Percentiles rank a stretch among this genome's conserved stretches.
phyloP scores from a whole-genome alignment of 2,797 vertebrate genomes.

The Pipistrellus nathusii region DNA sequence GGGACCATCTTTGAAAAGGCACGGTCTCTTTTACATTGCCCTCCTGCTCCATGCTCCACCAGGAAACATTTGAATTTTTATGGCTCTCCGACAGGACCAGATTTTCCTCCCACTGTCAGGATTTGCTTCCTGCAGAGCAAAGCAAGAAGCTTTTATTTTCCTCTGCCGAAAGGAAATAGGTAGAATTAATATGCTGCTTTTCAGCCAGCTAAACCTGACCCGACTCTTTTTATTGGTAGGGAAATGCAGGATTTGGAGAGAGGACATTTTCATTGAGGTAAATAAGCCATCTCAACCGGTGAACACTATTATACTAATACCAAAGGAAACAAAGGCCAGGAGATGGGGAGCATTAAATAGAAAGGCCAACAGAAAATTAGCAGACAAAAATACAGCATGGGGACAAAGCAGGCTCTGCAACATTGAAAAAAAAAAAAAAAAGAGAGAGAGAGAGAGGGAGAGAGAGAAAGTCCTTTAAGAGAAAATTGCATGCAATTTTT shows the following conservation, averaged over 20 bases:
- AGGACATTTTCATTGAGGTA: slow-evolving; percentile 63
- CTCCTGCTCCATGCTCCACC: neutral
- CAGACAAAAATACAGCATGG: slow-evolving; percentile 71
- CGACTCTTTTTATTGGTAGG: slow-evolving; percentile 65
- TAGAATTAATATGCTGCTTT: slow-evolving; percentile 74
- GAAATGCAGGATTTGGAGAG: slow-evolving; percentile 65
- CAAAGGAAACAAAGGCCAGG: slow-evolving; percentile 78
- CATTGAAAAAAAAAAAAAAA: slow-evolving; percentile 29
- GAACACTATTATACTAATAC: slow-evolving; percentile 75
- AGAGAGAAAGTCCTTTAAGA: slow-evolving; percentile 74
- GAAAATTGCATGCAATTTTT: slow-evolving; percentile 84
- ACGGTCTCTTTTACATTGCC: slow-evolving; percentile 66
- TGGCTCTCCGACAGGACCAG: slow-evolving; percentile 73
- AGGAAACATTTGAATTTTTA: slow-evolving; percentile 77
- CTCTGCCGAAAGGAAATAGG: slow-evolving; percentile 68
- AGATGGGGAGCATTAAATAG: slow-evolving; percentile 67
- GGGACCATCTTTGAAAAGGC: neutral
- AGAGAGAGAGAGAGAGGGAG: neutral
- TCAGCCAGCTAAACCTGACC: slow-evolving; percentile 71
- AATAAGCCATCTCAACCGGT: slow-evolving; percentile 75
- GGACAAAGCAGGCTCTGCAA: slow-evolving; percentile 71
- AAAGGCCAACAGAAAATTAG: slow-evolving; percentile 80
- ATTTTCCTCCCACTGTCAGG: slow-evolving; percentile 79
- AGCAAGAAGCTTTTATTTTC: slow-evolving; percentile 81
- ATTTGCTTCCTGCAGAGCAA: slow-evolving; percentile 80